Evolutionary conservation across 2,888 invertebrate species (phyloP).

Genomic region (Leptopilina myrica): DNA sequence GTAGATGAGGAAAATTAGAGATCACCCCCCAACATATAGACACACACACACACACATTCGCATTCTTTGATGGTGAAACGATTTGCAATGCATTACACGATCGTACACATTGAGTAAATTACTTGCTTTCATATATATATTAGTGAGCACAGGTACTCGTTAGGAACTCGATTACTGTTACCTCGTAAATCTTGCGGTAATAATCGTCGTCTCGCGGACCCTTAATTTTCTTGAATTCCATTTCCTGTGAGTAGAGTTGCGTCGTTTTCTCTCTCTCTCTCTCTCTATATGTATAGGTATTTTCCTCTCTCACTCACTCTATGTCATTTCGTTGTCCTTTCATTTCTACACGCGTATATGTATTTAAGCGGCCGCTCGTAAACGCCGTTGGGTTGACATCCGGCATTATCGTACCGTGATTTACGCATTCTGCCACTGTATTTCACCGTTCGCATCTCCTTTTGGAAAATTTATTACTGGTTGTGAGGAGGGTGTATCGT

Average conservation of each 20-base stretch:
- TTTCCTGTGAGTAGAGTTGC: slow-evolving; percentile 37
- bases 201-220: slow-evolving; percentile 55
- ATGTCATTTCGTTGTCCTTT: slow-evolving; percentile 16
- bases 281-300: not conserved
- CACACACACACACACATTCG: too few relatives aligned
- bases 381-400: slow-evolving; percentile 69
- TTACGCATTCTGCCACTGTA: slow-evolving; percentile 70
- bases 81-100: slow-evolving; percentile 1
- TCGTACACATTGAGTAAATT: slow-evolving; percentile 11
- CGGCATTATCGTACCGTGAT: slow-evolving; percentile 73
- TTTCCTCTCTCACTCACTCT: not conserved
- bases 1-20: not conserved
- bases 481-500: slow-evolving; percentile 35
- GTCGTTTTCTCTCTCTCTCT: not conserved
- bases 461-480: slow-evolving; percentile 69
- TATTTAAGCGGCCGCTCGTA: slow-evolving; percentile 59
- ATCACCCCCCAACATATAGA: not conserved
- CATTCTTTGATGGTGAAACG: not conserved
- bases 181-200: slow-evolving; percentile 59
- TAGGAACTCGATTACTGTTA: slow-evolving; percentile 58
- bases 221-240: slow-evolving; percentile 59
- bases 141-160: slow-evolving; percentile 52
- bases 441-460: slow-evolving; percentile 71
- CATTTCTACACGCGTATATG: slow-evolving; percentile 36
- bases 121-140: slow-evolving; percentile 23